A percentile compares a stretch with the other conserved stretches of the same genome.
Conservation (phyloP, 2,113 vertebrate species). For the Accipiter virgatus region DNA sequence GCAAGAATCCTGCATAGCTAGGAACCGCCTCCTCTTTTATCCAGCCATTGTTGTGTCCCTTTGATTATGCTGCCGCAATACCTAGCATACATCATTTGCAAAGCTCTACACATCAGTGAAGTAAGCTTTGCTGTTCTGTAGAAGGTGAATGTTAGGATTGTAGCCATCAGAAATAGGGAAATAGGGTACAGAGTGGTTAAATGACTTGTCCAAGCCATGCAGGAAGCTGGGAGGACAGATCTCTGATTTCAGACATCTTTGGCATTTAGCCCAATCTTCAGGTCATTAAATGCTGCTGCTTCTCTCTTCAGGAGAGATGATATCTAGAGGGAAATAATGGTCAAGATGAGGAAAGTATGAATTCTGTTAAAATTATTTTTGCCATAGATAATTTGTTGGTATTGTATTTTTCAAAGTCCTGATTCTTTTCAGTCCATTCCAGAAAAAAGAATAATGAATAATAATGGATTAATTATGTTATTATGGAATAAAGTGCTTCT, state of each 20-base stretch:
- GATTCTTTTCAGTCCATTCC: constrained; percentile 23
- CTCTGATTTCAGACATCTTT: not conserved
- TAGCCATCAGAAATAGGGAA: not conserved
- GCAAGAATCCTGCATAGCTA: not conserved
- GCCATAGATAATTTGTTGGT: not conserved
- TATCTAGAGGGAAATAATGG: not conserved
- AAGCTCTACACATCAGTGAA: not conserved
- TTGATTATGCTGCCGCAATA: not conserved
- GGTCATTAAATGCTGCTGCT: not conserved
- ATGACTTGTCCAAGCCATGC: not conserved
- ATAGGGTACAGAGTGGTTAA: not conserved
- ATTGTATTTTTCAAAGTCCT: constrained; percentile 36
- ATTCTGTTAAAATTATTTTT: constrained; percentile 8
- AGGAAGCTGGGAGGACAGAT: not conserved
- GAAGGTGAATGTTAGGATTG: not conserved
- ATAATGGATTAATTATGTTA: constrained; percentile 46
- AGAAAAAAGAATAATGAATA: constrained; percentile 5
- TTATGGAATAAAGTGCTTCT: constrained; percentile 43
- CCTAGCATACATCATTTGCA: not conserved
- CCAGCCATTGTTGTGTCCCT: not conserved
- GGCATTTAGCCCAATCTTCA: not conserved
- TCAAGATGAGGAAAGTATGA: not conserved
- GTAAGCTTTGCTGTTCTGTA: not conserved
- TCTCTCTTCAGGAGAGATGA: not conserved
- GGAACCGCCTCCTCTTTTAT: not conserved